A percentile compares a stretch with the other conserved stretches of the same genome.
Evolutionary conservation across 30 jellyfish, hydroid and myxozoan species (phyloP).

Genomic region (Turritopsis rubra): DNA sequence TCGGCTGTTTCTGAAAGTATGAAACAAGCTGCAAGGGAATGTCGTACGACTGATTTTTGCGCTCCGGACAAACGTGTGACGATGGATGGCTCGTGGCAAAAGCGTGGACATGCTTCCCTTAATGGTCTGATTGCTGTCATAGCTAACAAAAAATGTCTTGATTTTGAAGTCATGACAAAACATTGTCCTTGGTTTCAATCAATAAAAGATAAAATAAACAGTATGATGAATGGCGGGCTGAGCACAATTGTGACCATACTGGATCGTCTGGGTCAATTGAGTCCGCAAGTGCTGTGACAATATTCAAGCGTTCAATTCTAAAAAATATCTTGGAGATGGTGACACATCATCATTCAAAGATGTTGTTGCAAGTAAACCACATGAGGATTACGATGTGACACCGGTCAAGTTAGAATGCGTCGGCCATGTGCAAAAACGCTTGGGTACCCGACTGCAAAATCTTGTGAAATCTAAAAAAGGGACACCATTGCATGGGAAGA

Average conservation of each 20-base stretch:
- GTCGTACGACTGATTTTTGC: background rate
- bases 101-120: conserved; percentile 13
- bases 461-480: conserved; percentile 1
- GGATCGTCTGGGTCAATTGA: conserved; percentile 4
- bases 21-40: background rate
- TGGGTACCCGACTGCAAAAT: conserved; percentile 6
- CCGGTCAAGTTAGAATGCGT: conserved; percentile 23
- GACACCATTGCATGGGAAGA: conserved; percentile 17
- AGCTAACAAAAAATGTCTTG: conserved; percentile 11
- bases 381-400: conserved; percentile 17
- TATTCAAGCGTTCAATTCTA: background rate
- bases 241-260: background rate
- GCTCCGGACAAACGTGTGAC: conserved; percentile 1
- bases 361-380: conserved; percentile 25
- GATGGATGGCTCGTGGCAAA: conserved; percentile 23
- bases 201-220: background rate
- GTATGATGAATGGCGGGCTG: background rate
- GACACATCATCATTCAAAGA: conserved; percentile 33
- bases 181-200: background rate
- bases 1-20: background rate
- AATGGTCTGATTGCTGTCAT: conserved; percentile 10
- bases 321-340: conserved; percentile 35
- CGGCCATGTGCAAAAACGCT: conserved; percentile 29
- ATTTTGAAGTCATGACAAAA: conserved; percentile 8
- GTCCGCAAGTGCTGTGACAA: background rate